Evolutionary conservation across 2,797 vertebrate genomes (phyloP), one percentile per base, ranked within the genome.

Genomic region (Siniperca obscura): DNA sequence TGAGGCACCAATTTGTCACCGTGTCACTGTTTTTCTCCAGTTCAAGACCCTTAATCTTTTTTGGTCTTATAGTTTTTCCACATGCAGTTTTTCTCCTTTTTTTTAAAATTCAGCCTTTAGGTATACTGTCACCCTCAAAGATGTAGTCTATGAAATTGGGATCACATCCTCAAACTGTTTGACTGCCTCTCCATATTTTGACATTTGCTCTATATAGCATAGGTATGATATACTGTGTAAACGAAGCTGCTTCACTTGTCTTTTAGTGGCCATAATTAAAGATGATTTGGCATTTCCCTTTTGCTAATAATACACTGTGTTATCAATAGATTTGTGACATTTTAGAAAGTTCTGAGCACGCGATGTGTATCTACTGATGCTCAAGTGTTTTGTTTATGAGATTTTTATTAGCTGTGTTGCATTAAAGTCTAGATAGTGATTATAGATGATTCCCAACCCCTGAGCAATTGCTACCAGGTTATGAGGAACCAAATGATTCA

Each of bases 1-100:
- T 27, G 3, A 70, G 60, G 48, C 62, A 78, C 74, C 46, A 64
- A 82, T 78, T 78, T 70, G 9, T 55, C 34, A 57, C 34, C 10
- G 3, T 17, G 65, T 34, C 22, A 46, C 50, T 59, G 19, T 36
- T 38, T 71, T 25, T 59, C 68, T 62, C n/a, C 42, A 57, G 36
- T 27, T 50, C 19, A 6, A 69, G 12, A 42, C n/a, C 16, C 22
- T 46, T 30, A 22, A 59, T n/a, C 12, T 30, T 66, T 65, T 77
- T 70, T 16, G 7, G 17, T 61, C 13, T 21, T 48, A 0, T 36
- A 38, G 17, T 40, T 40, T 76, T 70, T 40, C 8, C 17, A 22
- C 30, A 42, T 21, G 6, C 11, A 2, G 3, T 27, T 21, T 52
- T 22, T 30, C 5, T 27, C 4, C 10, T n/a, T 6, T 42, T 78